Base-by-base conservation (phyloP, 2,888 invertebrate species). In the Glomeris marginata region DNA sequence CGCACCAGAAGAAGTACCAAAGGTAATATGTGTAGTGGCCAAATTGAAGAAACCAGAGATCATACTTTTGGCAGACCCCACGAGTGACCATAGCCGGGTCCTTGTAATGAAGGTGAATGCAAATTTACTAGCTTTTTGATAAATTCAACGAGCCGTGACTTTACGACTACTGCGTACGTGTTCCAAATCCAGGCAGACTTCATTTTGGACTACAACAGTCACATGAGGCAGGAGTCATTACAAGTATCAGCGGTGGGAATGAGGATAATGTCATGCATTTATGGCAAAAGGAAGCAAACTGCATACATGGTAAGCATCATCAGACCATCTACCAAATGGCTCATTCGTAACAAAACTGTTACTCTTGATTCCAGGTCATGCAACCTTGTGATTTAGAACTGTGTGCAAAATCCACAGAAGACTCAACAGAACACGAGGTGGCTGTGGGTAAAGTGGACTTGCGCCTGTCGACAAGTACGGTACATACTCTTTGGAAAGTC, bases 41-140 rank as follows among this genome's bases (percentile, higher is more conserved):
- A 76, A 81, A 59, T 74, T 84, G 58, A 77, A 82, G 33, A 78
- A 81, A 61, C 84, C 85, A 1, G 84, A 85, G 66, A 71, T 85
- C 45, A 76, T 84, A 67, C 73, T 85, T 58, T 77, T 81, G 62
- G 78, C 81, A 0, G 66, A 68, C 42, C 67, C 68, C 2, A 61
- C 62, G 4, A 58, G 61, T 16, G 52, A 57, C 18, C 60, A 63
- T 51, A 76, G 78, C 1, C 75, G 77, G 58, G 76, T 78, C 3
- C 64, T 81, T 40, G 73, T 84, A 11, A 70, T 84, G 8, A 75
- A 81, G 60, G 67, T 67, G 53, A 56, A n/a, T n/a, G n/a, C n/a
- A n/a, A n/a, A n/a, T n/a, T n/a, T n/a, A n/a, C n/a, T n/a, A 13
- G 2, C 15, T 13, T 38, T n/a, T 35, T 43, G 21, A 43, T 22